Conservation (phyloP, 2,797 vertebrate species). For the Morelia viridis region DNA sequence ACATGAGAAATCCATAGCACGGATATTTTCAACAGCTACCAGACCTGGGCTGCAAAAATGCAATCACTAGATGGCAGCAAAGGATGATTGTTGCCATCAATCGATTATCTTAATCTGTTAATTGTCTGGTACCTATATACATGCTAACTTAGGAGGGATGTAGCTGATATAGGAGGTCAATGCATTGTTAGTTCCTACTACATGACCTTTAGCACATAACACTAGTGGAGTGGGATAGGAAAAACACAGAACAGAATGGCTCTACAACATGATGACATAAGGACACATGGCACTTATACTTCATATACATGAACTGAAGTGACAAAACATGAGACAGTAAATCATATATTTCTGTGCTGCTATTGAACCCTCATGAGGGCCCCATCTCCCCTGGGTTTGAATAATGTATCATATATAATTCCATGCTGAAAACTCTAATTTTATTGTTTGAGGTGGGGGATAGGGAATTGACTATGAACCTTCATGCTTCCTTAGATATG, state of each 20-base stretch:
- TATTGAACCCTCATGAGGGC: no score
- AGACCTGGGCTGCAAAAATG: not conserved
- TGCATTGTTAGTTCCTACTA: not conserved
- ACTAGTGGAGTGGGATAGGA: not conserved
- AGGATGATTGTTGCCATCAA: not conserved
- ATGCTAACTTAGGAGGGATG: not conserved
- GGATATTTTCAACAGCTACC: not conserved
- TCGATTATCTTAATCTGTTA: not conserved
- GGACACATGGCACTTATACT: not conserved
- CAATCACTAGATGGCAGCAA: not conserved
- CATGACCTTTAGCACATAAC: not conserved
- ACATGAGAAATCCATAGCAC: not conserved
- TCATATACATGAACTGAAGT: not conserved
- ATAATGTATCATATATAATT: not conserved
- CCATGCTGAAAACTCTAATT: not conserved
- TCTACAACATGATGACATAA: not conserved
- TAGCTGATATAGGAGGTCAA: not conserved
- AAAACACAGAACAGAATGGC: not conserved
- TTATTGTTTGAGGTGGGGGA: not conserved
- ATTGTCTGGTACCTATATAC: no score
- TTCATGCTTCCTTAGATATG: not conserved
- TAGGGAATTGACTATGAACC: not conserved
- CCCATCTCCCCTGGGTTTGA: not conserved
- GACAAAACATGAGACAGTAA: not conserved
- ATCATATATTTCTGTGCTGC: not conserved